A percentile compares a stretch with the other conserved stretches of the same genome.
These are phyloP conservation scores for Notothenia coriiceps DNA, from an alignment of 2,113 vertebrate species.

Conservation along the genomic window DNA sequence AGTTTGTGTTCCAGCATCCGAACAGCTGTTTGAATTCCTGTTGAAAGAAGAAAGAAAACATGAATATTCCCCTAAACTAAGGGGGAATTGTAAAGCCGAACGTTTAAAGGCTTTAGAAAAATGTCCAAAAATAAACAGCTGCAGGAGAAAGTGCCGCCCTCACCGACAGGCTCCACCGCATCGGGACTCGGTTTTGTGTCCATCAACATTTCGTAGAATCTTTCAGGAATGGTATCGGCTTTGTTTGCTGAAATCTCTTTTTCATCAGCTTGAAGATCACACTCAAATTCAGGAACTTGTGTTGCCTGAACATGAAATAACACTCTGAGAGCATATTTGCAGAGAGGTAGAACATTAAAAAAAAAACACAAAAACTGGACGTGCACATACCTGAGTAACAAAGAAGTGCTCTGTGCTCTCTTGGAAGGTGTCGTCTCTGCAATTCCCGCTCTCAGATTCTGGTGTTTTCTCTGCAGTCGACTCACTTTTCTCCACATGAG, in stretches of 20 bases:
- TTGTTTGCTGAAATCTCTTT: constrained; percentile 30
- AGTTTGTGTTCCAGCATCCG: constrained; percentile 82
- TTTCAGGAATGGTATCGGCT: constrained; percentile 46
- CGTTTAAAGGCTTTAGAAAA: constrained; percentile 32
- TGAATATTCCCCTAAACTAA: constrained; percentile 16
- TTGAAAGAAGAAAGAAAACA: constrained; percentile 18
- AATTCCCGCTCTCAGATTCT: fast-evolving
- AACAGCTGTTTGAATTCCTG: constrained; percentile 89
- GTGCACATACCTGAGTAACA: constrained; percentile 86
- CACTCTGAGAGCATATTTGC: not conserved
- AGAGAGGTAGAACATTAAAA: not conserved
- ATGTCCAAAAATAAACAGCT: constrained; percentile 28
- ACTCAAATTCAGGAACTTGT: constrained; percentile 43
- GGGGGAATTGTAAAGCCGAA: constrained; percentile 13
- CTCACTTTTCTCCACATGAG: constrained; percentile 30
- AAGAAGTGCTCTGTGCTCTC: constrained; percentile 81
- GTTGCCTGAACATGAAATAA: constrained; percentile 50
- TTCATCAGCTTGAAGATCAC: constrained; percentile 27
- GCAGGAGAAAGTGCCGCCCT: constrained; percentile 34
- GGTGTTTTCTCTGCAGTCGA: not conserved
- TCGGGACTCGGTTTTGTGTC: constrained; percentile 69
- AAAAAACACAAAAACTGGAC: not conserved
- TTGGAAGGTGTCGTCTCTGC: constrained; percentile 14
- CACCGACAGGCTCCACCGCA: constrained; percentile 82
- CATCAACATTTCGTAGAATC: constrained; percentile 80